phyloP scores from a whole-genome alignment of 2,888 invertebrate species.

The Adelphocoris suturalis region DNA sequence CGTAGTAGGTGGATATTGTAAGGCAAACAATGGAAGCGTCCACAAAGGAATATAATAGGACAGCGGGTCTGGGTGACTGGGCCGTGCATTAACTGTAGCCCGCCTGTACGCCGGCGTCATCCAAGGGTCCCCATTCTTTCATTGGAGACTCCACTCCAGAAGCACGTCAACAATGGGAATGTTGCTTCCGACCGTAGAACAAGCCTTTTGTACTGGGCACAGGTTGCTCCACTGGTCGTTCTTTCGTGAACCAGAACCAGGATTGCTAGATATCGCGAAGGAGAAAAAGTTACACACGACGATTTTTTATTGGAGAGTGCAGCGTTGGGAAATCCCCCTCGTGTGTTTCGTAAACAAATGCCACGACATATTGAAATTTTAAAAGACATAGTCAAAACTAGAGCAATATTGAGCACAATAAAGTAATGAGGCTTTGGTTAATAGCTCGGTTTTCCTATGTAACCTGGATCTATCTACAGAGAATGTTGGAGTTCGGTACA shows the following conservation, averaged over 20 bases:
- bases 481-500: too few species aligned
- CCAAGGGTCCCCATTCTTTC: neutral
- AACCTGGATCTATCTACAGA: too few species aligned
- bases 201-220: neutral
- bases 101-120: neutral
- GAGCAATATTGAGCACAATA: too few species aligned
- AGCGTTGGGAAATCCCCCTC: too few species aligned
- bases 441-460: too few species aligned
- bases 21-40: neutral
- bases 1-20: conserved; percentile 36
- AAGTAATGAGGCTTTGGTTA: too few species aligned
- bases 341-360: too few species aligned
- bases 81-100: neutral
- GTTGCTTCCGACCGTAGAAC: conserved; percentile 4
- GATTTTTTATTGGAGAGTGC: too few species aligned
- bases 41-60: conserved; percentile 31
- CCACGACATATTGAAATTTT: neutral
- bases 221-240: neutral
- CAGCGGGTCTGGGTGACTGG: conserved; percentile 26
- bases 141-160: neutral
- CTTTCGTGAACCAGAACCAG: neutral
- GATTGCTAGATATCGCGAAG: neutral
- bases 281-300: neutral
- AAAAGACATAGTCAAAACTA: neutral
- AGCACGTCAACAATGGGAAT: conserved; percentile 16